These are phyloP conservation scores for Odontesthes bonariensis DNA, from an alignment of 2,113 vertebrate genomes.

Conservation along the genomic window DNA sequence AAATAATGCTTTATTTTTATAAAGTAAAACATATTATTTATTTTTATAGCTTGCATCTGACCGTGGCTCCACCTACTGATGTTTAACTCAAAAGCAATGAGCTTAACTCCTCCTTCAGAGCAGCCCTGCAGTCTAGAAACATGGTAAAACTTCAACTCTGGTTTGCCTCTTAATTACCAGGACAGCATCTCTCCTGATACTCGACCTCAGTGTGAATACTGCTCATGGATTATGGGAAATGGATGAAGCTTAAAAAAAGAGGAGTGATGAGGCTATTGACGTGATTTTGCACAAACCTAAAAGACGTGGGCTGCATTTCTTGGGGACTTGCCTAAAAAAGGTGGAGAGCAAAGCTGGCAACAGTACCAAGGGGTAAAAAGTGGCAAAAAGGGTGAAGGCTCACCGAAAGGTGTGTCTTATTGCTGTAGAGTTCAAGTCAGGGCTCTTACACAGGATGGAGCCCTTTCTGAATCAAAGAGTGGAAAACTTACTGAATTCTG, in stretches of 20 bases:
- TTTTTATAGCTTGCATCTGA: constrained; percentile 28
- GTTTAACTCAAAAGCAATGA: constrained; percentile 10
- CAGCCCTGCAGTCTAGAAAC: constrained; percentile 28
- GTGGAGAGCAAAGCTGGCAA: constrained; percentile 43
- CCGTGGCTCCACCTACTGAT: constrained; percentile 17
- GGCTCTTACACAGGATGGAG: constrained; percentile 31
- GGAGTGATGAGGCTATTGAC: constrained; percentile 70
- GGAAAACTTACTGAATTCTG: neutral
- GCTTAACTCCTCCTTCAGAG: constrained; percentile 21
- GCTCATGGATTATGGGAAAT: constrained; percentile 76
- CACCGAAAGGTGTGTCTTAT: constrained; percentile 77
- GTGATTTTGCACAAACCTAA: constrained; percentile 83
- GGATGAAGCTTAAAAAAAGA: constrained; percentile 71
- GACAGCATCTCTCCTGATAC: constrained; percentile 25
- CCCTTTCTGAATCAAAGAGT: neutral
- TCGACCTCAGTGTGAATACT: constrained; percentile 65
- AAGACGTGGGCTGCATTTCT: constrained; percentile 60
- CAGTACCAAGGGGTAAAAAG: constrained; percentile 65
- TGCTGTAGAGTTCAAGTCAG: constrained; percentile 77
- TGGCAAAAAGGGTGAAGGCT: constrained; percentile 78
- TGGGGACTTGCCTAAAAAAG: constrained; percentile 42
- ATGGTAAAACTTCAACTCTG: constrained; percentile 15
- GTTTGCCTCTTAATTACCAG: constrained; percentile 32
- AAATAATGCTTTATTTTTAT: constrained; percentile 51
- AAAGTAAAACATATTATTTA: constrained; percentile 35